These are phyloP conservation scores for Monochamus alternatus DNA, from an alignment of 2,888 invertebrate species.

Conservation along the genomic window DNA sequence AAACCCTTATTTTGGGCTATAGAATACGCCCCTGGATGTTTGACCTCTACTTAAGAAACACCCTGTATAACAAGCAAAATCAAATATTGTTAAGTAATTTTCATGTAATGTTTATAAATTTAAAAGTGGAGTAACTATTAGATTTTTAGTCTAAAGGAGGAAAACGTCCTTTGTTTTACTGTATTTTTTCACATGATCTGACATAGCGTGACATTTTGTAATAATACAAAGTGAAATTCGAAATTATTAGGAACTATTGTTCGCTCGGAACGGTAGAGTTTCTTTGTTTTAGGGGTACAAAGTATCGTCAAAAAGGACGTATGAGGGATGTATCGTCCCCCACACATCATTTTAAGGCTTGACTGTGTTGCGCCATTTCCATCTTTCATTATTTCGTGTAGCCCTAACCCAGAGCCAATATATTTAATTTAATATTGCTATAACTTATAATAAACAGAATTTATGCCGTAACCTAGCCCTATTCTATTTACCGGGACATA, in stretches of 20 bases:
- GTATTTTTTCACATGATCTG: too few species aligned
- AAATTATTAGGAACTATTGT: background rate
- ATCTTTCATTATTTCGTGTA: background rate
- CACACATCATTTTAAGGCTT: background rate
- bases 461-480: background rate
- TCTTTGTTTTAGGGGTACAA: background rate
- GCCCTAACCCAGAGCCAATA: background rate
- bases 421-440: constrained; percentile 3
- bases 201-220: too few species aligned
- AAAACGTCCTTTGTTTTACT: too few species aligned
- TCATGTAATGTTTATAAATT: too few species aligned
- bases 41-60: too few species aligned
- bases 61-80: too few species aligned
- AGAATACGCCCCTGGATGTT: too few species aligned
- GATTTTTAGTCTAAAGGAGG: too few species aligned
- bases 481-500: background rate
- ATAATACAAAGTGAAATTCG: too few species aligned
- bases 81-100: too few species aligned
- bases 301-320: background rate
- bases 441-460: constrained; percentile 3
- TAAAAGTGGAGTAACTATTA: too few species aligned
- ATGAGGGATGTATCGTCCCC: constrained; percentile 5
- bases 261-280: background rate
- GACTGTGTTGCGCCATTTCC: constrained; percentile 3
- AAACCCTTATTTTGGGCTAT: too few species aligned